Conservation (phyloP, 2,797 vertebrate genomes). For the Gallinago stenura region DNA sequence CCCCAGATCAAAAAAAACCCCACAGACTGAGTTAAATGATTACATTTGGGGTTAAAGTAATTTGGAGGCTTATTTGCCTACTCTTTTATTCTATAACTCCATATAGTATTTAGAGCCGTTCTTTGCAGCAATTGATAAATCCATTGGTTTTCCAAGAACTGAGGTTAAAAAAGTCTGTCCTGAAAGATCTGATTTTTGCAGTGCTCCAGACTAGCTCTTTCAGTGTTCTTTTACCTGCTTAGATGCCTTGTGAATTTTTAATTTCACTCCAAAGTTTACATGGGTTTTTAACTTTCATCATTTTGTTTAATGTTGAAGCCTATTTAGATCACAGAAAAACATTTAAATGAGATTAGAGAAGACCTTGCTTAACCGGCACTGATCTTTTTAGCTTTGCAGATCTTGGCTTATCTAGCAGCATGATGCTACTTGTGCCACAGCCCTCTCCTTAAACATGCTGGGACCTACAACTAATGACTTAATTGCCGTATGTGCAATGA, state of each 20-base stretch:
- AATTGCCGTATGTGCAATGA: background rate
- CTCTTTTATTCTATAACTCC: background rate
- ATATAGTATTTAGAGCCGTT: background rate
- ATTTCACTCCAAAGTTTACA: background rate
- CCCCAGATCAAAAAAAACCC: accelerated
- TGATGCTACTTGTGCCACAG: accelerated
- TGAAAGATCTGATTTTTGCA: background rate
- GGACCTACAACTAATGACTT: background rate
- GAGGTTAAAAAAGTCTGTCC: background rate
- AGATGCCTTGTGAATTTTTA: accelerated
- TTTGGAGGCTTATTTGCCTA: background rate
- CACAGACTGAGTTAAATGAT: background rate
- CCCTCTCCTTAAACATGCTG: background rate
- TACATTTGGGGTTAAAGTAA: background rate
- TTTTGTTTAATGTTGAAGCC: background rate
- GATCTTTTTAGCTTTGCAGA: background rate
- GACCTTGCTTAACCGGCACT: background rate
- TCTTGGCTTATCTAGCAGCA: background rate
- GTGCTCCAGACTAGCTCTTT: background rate
- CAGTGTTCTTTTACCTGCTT: background rate
- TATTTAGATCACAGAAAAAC: background rate
- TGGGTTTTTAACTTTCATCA: background rate
- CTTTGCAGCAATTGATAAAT: background rate
- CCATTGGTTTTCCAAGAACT: background rate
- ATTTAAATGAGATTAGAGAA: background rate